Conservation (phyloP, 2,888 invertebrate genomes). For the Lissocephala sabroskyi region DNA sequence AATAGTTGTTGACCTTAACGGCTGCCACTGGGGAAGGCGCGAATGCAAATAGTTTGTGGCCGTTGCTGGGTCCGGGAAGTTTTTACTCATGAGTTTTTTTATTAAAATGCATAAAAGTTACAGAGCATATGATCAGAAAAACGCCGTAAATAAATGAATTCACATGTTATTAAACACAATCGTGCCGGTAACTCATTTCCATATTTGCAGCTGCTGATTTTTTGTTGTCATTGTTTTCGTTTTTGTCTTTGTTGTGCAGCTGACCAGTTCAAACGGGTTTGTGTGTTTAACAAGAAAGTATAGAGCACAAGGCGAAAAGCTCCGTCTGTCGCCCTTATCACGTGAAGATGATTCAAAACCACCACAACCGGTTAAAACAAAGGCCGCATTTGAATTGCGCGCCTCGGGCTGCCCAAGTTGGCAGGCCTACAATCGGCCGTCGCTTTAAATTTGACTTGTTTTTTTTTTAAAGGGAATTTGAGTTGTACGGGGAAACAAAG, state of each 20-base stretch:
- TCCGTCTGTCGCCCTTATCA: too few species aligned
- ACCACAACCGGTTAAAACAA: too few species aligned
- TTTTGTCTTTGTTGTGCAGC: slow-evolving; percentile 6
- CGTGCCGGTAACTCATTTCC: slow-evolving; percentile 48
- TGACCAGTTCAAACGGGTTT: slow-evolving; percentile 47
- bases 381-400: too few species aligned
- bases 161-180: slow-evolving; percentile 52
- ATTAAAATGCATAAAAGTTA: slow-evolving; percentile 27
- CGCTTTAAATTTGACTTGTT: too few species aligned
- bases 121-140: slow-evolving; percentile 11
- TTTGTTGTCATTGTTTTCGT: slow-evolving; percentile 9
- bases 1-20: slow-evolving; percentile 54
- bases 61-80: slow-evolving; percentile 33
- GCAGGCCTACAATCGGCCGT: too few species aligned
- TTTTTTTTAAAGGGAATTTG: too few species aligned
- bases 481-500: too few species aligned
- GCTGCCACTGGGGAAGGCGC: slow-evolving; percentile 9
- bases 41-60: slow-evolving; percentile 25
- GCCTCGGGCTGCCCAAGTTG: too few species aligned
- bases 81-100: slow-evolving; percentile 23
- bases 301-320: too few species aligned
- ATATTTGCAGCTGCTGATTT: slow-evolving; percentile 13
- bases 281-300: slow-evolving; percentile 21
- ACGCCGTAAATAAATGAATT: slow-evolving; percentile 30
- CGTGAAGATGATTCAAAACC: too few species aligned